Conservation (phyloP, 1,140 invertebrate species). For the Capitella teleta region DNA sequence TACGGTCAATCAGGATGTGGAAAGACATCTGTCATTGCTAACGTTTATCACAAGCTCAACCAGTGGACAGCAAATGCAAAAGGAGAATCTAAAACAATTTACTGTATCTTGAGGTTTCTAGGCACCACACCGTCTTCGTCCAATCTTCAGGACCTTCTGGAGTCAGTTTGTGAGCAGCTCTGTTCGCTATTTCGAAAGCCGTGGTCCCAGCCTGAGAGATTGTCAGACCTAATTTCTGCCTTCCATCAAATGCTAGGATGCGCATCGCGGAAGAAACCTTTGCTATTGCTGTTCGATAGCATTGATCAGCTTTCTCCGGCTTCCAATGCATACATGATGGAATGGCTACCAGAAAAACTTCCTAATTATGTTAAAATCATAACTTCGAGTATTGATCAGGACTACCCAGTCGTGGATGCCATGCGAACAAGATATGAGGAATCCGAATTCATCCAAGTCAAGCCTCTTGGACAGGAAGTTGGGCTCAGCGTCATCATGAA, state of each 20-base stretch:
- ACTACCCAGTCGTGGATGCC: not conserved
- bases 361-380: not conserved
- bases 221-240: not conserved
- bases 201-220: not conserved
- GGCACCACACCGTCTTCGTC: not conserved
- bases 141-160: not conserved
- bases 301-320: not conserved
- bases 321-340: not conserved
- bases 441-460: not conserved
- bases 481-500: not conserved
- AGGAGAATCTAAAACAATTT: not conserved
- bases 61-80: not conserved
- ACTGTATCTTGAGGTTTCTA: not conserved
- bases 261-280: not conserved
- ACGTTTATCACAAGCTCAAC: not conserved
- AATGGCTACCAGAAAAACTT: not conserved
- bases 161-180: not conserved
- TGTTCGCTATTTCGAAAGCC: not conserved
- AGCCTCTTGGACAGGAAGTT: not conserved
- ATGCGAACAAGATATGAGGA: not conserved
- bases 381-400: not conserved
- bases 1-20: slow-evolving; percentile 1
- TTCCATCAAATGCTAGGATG: not conserved
- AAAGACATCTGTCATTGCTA: not conserved
- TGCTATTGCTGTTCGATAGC: not conserved